Conservation (phyloP, 1,140 invertebrate genomes). For the Atopsyche davidsoni region DNA sequence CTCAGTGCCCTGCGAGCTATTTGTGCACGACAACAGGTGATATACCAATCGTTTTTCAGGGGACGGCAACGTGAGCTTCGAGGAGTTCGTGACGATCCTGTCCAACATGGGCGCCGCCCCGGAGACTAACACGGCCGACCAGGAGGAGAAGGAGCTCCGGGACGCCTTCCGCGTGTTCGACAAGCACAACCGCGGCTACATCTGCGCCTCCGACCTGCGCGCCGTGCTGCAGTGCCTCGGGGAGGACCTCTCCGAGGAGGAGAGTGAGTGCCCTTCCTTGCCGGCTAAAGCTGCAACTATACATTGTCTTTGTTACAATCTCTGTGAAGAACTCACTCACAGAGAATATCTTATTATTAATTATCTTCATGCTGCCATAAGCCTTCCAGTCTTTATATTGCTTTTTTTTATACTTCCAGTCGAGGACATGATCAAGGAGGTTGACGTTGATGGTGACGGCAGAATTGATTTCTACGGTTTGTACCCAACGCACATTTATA, state of each 20-base stretch:
- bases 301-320: not conserved
- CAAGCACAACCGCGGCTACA: slow-evolving; percentile 81
- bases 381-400: too few species aligned
- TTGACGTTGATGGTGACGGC: slow-evolving; percentile 83
- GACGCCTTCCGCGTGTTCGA: slow-evolving; percentile 85
- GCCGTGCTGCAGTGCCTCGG: slow-evolving; percentile 80
- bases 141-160: slow-evolving; percentile 78
- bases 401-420: slow-evolving; percentile 59
- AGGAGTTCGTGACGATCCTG: slow-evolving; percentile 88
- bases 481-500: too few species aligned
- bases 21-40: too few species aligned
- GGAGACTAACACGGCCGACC: slow-evolving; percentile 54
- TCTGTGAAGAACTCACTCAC: not conserved
- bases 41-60: too few species aligned
- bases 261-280: slow-evolving; percentile 72
- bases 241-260: slow-evolving; percentile 79
- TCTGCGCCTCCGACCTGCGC: slow-evolving; percentile 75
- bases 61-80: slow-evolving; percentile 86
- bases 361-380: too few species aligned
- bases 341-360: too few species aligned
- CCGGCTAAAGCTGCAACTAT: too few species aligned
- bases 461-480: slow-evolving; percentile 83
- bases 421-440: slow-evolving; percentile 90
- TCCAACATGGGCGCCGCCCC: slow-evolving; percentile 70
- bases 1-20: too few species aligned